Base-by-base conservation (phyloP, 2,888 invertebrate genomes). In the Protodeltote pygarga region DNA sequence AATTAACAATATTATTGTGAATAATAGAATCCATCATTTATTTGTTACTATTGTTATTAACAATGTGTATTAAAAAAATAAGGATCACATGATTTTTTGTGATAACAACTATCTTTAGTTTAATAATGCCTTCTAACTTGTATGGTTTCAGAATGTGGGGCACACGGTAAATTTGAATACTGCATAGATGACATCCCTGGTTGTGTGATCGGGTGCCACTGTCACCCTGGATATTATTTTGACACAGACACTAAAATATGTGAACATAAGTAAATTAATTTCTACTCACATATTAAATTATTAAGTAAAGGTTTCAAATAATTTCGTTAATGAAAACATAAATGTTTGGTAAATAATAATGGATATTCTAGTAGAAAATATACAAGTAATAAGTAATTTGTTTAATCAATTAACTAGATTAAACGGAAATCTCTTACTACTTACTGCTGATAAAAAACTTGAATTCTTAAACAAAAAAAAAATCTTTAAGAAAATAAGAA, bases 141-240 rank as follows among this genome's bases (percentile, higher is more conserved):
- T 28, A 40, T 31, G 14, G 9, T 67, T 72, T 3, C 71, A 91
- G 91, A 91, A 71, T 91, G 91, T 66, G 91, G 91, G 2, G 65
- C 75, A 5, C 86, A 91, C 54, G 91, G 91, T 4, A 81, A 78
- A 54, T 91, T 91, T 48, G 89, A 91, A 68, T 91, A 91, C 53
- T 91, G 91, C 62, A 79, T 90, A 34, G 87, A 90, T 34, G 85
- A 77, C 20, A 71, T 82, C 33, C 83, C 87, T 1, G 89, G 85
- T n/a, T 91, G 91, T 64, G 79, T 91, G n/a, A 59, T 90, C 14
- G 91, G 91, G 15, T 91, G 91, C 53, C 88, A 91, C 57, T 91
- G 91, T 47, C 86, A 90, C 37, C 91, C 91, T 0, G 91, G 91
- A 39, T 90, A 83, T 58, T 91, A 87, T 59, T 91, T 91, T 45